phyloP scores from a whole-genome alignment of 2,113 vertebrate genomes.

The Gila orcuttii region DNA sequence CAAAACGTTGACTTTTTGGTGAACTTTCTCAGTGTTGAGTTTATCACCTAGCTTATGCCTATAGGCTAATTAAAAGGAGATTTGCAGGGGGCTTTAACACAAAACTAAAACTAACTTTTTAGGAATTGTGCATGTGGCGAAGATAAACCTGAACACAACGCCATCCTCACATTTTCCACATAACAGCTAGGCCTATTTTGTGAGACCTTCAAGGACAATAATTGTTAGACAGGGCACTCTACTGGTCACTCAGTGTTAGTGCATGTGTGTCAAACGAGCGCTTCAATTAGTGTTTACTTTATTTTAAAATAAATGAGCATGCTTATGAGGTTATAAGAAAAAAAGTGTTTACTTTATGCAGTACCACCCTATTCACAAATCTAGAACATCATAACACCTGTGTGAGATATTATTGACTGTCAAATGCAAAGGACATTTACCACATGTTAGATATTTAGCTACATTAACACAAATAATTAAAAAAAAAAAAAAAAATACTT shows the following conservation, averaged over 20 bases:
- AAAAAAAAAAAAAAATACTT: too few relatives aligned
- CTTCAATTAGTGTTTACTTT: too few relatives aligned
- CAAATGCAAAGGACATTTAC: too few relatives aligned
- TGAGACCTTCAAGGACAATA: neutral
- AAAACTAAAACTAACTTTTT: neutral
- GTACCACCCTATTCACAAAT: too few relatives aligned
- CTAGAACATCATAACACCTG: too few relatives aligned
- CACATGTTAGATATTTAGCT: too few relatives aligned
- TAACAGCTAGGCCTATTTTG: neutral
- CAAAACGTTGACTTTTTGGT: conserved; percentile 63
- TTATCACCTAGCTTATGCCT: conserved; percentile 44
- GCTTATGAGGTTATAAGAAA: too few relatives aligned
- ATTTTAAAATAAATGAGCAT: too few relatives aligned
- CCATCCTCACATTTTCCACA: neutral
- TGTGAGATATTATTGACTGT: too few relatives aligned
- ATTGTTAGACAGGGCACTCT: conserved; percentile 52
- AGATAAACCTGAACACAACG: neutral
- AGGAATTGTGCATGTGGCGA: neutral
- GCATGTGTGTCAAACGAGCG: neutral
- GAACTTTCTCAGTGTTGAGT: conserved; percentile 56
- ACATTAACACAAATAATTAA: neutral
- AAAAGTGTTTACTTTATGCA: too few relatives aligned
- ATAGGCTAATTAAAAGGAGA: neutral
- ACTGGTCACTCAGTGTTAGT: conserved; percentile 25
- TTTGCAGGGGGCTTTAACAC: neutral